Conservation (phyloP, 2,888 invertebrate species). For the Drosophila conformis region DNA sequence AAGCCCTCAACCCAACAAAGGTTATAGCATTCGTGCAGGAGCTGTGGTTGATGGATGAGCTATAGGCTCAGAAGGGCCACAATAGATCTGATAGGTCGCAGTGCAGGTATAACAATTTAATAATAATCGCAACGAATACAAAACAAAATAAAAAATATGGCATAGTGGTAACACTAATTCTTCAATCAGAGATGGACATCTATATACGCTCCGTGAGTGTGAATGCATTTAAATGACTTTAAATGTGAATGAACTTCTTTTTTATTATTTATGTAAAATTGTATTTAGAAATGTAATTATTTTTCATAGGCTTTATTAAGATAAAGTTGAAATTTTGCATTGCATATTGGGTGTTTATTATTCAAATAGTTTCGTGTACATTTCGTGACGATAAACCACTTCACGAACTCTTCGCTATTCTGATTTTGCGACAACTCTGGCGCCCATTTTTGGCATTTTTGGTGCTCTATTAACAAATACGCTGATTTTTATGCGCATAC, state of each 20-base stretch:
- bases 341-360: neutral
- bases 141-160: constrained; percentile 44
- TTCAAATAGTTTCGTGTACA: neutral
- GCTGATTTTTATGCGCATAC: constrained; percentile 62
- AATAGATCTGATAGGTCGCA: neutral
- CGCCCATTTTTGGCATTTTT: constrained; percentile 74
- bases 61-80: no score
- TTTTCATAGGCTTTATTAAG: neutral
- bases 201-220: constrained; percentile 14
- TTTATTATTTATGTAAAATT: neutral
- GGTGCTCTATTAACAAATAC: constrained; percentile 54
- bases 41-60: no score
- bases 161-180: constrained; percentile 41
- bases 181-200: constrained; percentile 36
- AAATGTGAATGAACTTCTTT: neutral
- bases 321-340: neutral
- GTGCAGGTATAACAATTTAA: no score
- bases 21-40: no score
- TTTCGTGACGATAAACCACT: constrained; percentile 17
- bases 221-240: constrained; percentile 3
- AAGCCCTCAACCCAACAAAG: no score
- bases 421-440: constrained; percentile 65
- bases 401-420: constrained; percentile 35
- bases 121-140: constrained; percentile 11
- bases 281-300: neutral